A percentile compares a stretch with the other conserved stretches of the same genome.
phyloP scores from a whole-genome alignment of 1,140 invertebrate species.

The Zophobas atratus region DNA sequence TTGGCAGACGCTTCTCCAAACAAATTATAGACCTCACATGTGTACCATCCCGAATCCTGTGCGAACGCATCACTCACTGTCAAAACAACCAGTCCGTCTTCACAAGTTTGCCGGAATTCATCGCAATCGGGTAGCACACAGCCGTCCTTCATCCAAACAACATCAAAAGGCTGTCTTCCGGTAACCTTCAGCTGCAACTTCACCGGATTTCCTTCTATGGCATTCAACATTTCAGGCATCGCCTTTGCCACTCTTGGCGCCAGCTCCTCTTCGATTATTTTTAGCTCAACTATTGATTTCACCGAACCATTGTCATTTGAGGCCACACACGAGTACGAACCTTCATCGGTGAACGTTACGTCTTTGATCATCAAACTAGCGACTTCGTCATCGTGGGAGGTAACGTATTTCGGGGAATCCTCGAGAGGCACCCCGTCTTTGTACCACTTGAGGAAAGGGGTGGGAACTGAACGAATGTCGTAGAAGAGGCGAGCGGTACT shows the following conservation, averaged over 20 bases:
- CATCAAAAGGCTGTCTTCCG: constrained; percentile 76
- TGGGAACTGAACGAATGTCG: constrained; percentile 73
- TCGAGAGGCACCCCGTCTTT: constrained; percentile 73
- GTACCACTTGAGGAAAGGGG: constrained; percentile 75
- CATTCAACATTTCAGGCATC: constrained; percentile 53
- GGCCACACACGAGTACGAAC: constrained; percentile 82
- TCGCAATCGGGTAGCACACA: constrained; percentile 78
- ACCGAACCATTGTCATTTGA: constrained; percentile 76
- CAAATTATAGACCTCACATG: constrained; percentile 76
- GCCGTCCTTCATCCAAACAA: constrained; percentile 82
- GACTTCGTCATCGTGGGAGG: constrained; percentile 66
- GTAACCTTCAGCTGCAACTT: constrained; percentile 53
- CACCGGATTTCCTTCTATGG: constrained; percentile 51
- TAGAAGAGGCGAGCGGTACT: constrained; percentile 72
- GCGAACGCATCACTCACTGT: constrained; percentile 76
- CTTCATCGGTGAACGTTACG: constrained; percentile 71
- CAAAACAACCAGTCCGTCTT: constrained; percentile 75
- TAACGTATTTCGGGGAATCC: constrained; percentile 65
- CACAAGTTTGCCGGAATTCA: constrained; percentile 75
- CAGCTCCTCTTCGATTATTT: constrained; percentile 54
- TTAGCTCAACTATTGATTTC: constrained; percentile 52
- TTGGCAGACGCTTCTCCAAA: constrained; percentile 73
- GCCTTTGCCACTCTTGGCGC: constrained; percentile 55
- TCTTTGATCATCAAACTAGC: constrained; percentile 71
- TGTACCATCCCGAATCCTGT: constrained; percentile 81